These are phyloP conservation scores for Phasia obesa DNA, from an alignment of 2,888 invertebrate species.

Conservation along the genomic window DNA sequence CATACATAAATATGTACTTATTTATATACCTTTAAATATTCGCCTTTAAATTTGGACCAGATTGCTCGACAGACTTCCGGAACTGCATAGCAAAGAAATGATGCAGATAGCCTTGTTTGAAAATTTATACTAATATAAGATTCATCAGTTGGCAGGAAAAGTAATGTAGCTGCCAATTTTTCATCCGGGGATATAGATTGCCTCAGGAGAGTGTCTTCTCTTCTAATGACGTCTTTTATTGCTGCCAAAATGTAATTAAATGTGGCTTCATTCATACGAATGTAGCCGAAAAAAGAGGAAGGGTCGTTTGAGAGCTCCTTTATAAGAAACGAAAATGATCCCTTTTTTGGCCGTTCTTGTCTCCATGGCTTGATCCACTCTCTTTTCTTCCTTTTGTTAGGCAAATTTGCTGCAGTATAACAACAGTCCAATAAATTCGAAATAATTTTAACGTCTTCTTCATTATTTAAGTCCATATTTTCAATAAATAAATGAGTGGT, in stretches of 20 bases:
- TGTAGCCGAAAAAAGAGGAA: slow-evolving; percentile 2
- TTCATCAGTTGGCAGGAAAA: slow-evolving; percentile 38
- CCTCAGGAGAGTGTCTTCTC: slow-evolving; percentile 35
- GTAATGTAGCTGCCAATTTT: slow-evolving; percentile 32
- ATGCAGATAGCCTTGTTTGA: slow-evolving; percentile 39
- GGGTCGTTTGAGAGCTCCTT: too few relatives aligned
- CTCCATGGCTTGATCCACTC: slow-evolving; percentile 2
- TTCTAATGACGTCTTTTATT: slow-evolving; percentile 33
- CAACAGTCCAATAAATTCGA: too few relatives aligned
- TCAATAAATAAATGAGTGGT: slow-evolving; percentile 8
- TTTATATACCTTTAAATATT: too few relatives aligned
- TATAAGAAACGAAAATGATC: slow-evolving; percentile 19
- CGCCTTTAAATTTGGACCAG: slow-evolving; percentile 37
- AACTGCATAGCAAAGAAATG: slow-evolving; percentile 42
- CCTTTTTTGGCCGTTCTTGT: slow-evolving; percentile 1
- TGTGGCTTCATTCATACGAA: neutral
- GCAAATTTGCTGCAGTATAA: too few relatives aligned
- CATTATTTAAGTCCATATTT: slow-evolving; percentile 11
- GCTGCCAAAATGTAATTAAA: too few relatives aligned
- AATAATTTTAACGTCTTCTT: too few relatives aligned
- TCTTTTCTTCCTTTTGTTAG: neutral
- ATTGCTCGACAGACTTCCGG: slow-evolving; percentile 45
- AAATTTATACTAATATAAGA: slow-evolving; percentile 36
- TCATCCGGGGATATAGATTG: too few relatives aligned
- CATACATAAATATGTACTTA: too few relatives aligned